Evolutionary conservation across 2,888 invertebrate species (phyloP).

Genomic region (Sipha maydis): DNA sequence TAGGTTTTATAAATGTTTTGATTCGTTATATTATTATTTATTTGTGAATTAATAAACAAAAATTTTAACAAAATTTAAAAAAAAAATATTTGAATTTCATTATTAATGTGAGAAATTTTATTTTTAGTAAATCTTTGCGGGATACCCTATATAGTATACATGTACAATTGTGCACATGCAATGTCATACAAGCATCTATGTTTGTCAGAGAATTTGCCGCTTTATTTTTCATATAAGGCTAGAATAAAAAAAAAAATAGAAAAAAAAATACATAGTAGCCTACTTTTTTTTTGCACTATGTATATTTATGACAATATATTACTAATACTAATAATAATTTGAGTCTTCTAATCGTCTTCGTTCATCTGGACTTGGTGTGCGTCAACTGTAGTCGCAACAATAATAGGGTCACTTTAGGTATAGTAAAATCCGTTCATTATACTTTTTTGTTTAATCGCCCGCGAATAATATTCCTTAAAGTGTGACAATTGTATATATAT

Average conservation of each 20-base stretch:
- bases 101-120: too few relatives aligned
- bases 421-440: constrained; percentile 39
- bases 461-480: not conserved
- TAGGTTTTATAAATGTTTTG: too few relatives aligned
- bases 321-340: not conserved
- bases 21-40: too few relatives aligned
- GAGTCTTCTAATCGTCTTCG: not conserved
- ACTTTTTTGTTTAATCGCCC: constrained; percentile 10
- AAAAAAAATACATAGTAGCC: not conserved
- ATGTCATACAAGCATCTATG: too few relatives aligned
- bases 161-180: too few relatives aligned
- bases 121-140: too few relatives aligned
- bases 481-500: not conserved
- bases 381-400: not conserved
- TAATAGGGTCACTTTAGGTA: constrained; percentile 4
- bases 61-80: too few relatives aligned
- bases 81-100: too few relatives aligned
- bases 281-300: not conserved
- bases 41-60: too few relatives aligned
- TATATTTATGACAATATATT: not conserved
- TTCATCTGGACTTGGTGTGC: not conserved
- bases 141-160: too few relatives aligned
- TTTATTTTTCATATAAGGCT: not conserved
- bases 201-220: not conserved
- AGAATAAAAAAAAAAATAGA: too few relatives aligned